Evolutionary conservation across 1,140 invertebrate species (phyloP), one percentile per base, ranked within the genome.

Genomic region (Pristionchus pacificus): DNA sequence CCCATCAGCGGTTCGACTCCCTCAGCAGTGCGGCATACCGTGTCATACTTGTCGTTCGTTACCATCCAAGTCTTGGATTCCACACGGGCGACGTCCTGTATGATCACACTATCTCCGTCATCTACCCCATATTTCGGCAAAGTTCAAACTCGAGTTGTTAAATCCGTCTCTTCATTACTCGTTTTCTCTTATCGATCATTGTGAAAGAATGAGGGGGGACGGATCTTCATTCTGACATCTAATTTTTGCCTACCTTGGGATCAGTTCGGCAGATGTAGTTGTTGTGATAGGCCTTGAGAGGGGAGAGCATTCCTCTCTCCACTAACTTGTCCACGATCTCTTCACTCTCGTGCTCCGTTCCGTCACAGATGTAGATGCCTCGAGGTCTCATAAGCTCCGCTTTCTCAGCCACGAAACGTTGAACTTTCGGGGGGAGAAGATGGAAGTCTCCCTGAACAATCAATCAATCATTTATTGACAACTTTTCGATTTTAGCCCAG

Each of bases 21-120:
- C 13, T 89, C 85, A 65, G 88, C 86, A 0, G 91, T 62, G 32
- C 60, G 65, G 31, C 65, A 69, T 0, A 94, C 91, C 68, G 66
- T 59, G 31, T 96, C 92, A 10, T 88, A 86, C 80, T 90, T 89
- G 2, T 89, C 86, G 0, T 89, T 88, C 0, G 95, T 95, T 74
- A 91, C 91, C 80, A 98, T 97, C 85, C 95, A 95, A 0, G 96
- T 98, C 73, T 90, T 89, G 33, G 91, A 92, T 84, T 99, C 96
- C 0, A 98, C 95, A 33, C 96, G 88, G 0, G 96, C 95, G 2
- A 98, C 96, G 86, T 99, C 96, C 0, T 58, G 66, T 33, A 58
- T 10, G 6, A 19, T 49, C 19, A 10, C 38, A 49, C 19, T 49
- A 10, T 49, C 6, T 49, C 38, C 90, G 90, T 0, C 95, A 60